Percentiles rank a stretch among this genome's conserved stretches.
Evolutionary conservation across 35 echinoderm and acorn worm genomes (phyloP).

Genomic region (Apostichopus parvimensis): DNA sequence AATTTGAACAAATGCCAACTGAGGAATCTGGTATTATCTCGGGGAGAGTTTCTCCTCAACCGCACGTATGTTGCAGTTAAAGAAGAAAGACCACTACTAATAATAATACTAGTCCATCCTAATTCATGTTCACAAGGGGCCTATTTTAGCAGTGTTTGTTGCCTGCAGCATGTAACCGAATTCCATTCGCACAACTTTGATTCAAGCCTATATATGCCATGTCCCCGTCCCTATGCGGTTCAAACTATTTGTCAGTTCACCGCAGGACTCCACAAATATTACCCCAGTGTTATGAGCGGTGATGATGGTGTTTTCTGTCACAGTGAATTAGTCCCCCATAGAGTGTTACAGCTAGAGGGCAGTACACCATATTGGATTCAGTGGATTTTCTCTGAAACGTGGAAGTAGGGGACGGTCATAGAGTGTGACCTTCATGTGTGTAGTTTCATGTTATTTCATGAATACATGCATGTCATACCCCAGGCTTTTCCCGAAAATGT

Average conservation of each 20-base stretch:
- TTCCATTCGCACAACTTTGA: slow-evolving; percentile 16
- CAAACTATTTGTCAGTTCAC: slow-evolving; percentile 45
- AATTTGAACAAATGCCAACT: too few species aligned
- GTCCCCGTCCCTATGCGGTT: slow-evolving; percentile 13
- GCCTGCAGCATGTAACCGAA: slow-evolving; percentile 47
- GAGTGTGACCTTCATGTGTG: neutral
- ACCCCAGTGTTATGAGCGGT: slow-evolving; percentile 35
- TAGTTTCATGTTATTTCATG: neutral
- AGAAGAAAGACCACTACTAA: slow-evolving; percentile 5
- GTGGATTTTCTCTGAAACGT: neutral
- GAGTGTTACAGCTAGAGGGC: slow-evolving; percentile 35
- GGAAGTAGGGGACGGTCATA: neutral
- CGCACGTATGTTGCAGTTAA: neutral
- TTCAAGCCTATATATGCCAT: slow-evolving; percentile 6
- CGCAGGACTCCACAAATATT: slow-evolving; percentile 52
- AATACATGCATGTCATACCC: neutral
- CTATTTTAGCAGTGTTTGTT: slow-evolving; percentile 48
- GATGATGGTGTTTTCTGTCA: slow-evolving; percentile 52
- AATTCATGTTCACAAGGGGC: slow-evolving; percentile 62
- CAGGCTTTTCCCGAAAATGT: too few species aligned
- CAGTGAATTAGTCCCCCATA: slow-evolving; percentile 23
- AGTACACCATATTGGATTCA: slow-evolving; percentile 4
- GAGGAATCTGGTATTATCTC: neutral
- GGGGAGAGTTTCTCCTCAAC: neutral
- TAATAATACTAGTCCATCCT: neutral